Conservation (phyloP, 2,888 invertebrate species). For the Ectemnius cavifrons region DNA sequence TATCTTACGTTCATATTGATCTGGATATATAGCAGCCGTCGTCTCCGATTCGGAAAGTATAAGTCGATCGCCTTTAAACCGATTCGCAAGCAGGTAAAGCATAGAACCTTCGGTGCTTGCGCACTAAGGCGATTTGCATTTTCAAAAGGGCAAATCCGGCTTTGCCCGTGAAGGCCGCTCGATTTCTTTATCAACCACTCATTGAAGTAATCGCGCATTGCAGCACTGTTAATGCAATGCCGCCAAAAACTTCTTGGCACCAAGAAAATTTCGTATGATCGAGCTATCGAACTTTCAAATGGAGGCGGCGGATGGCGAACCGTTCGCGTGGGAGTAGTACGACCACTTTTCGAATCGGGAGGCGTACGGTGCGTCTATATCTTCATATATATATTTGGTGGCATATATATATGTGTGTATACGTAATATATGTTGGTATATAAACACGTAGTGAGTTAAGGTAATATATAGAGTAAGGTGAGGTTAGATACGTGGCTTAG, state of each 20-base stretch:
- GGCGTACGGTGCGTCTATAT: constrained; percentile 68
- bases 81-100: constrained; percentile 43
- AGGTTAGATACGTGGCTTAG: constrained; percentile 79
- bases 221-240: too few species aligned
- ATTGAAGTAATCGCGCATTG: too few species aligned
- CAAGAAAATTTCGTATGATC: too few species aligned
- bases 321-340: too few species aligned
- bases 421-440: constrained; percentile 71
- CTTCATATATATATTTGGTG: constrained; percentile 56
- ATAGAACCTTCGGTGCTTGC: constrained; percentile 25
- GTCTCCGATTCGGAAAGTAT: constrained; percentile 67
- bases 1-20: constrained; percentile 76
- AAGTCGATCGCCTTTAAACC: constrained; percentile 39
- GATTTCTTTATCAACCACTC: too few species aligned
- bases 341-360: constrained; percentile 70
- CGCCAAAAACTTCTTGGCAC: too few species aligned
- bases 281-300: too few species aligned
- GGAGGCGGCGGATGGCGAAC: too few species aligned
- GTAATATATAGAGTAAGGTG: constrained; percentile 78
- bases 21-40: constrained; percentile 74
- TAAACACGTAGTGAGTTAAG: constrained; percentile 77
- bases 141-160: too few species aligned
- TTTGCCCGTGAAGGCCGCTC: too few species aligned
- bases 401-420: constrained; percentile 44
- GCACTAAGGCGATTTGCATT: constrained; percentile 16